Base-by-base conservation (phyloP, 2,888 invertebrate genomes). In the Hetaerina titia region DNA sequence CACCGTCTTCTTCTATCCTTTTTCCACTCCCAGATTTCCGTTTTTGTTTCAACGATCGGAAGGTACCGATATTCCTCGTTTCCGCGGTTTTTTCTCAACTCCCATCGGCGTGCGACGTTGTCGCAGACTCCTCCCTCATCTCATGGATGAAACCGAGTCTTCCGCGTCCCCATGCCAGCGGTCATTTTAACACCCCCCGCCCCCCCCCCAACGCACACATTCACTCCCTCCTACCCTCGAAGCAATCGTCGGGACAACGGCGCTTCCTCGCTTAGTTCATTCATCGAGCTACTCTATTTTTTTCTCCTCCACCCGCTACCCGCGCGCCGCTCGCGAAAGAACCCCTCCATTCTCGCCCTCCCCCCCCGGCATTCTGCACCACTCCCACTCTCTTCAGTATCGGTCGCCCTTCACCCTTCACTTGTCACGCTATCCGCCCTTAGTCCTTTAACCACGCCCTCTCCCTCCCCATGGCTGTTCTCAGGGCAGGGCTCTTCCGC, bases 101-200 rank as follows among this genome's bases (percentile, higher is more conserved):
- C n/a, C 31, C 25, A 31, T 25, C 25, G 25, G 17, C 92, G 90
- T 64, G 31, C 60, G 64, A 64, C 90, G 90, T 63, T 64, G 90
- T 74, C 92, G 56, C 69, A 74, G 69, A n/a, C 69, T 57, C 56
- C 56, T 11, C 81, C 31, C 31, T 15, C 81, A 13, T 81, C 81
- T 11, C 81, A 7, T 5, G 81, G 81, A 31, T 31, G 81, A 31
- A 11, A 5, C 58, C 90, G 25, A 90, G 90, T 90, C 74, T 74
- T 92, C 92, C 92, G 92, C 92, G 56, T 92, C 92, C 92, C 25
- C 69, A 69, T 92, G 92, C 92, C 92, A 92, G 92, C 92, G 90
- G 60, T 92, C 92, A 92, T 74, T 45, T 69, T 19, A 63, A 45
- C 64, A 45, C 45, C 45, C 45, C 74, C 74, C 74, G 25, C 74